Evolutionary conservation across 1,140 invertebrate species (phyloP).

Genomic region (Drosophila kanapiae): DNA sequence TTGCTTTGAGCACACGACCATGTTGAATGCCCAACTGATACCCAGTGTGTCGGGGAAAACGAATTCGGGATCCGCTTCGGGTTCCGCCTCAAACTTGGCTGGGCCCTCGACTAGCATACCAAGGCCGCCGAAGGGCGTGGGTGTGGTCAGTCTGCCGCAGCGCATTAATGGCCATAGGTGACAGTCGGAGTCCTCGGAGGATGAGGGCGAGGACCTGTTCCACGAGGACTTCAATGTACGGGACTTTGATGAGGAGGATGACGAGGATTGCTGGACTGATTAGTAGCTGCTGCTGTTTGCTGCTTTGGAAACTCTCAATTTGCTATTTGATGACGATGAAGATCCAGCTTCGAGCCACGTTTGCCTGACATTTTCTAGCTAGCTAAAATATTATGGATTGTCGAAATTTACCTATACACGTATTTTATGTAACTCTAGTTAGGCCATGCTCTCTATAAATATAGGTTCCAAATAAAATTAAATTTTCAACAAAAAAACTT

Average conservation of each 20-base stretch:
- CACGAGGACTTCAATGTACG: constrained; percentile 82
- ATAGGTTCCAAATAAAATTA: constrained; percentile 36
- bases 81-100: constrained; percentile 4
- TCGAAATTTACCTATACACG: constrained; percentile 37
- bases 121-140: constrained; percentile 72
- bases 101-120: constrained; percentile 75
- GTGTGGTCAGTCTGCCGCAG: constrained; percentile 69
- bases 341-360: constrained; percentile 35
- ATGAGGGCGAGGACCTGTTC: constrained; percentile 81
- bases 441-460: constrained; percentile 44
- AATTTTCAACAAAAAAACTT: constrained; percentile 10
- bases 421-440: constrained; percentile 49
- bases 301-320: constrained; percentile 24
- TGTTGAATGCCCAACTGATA: constrained; percentile 74
- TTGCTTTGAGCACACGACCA: constrained; percentile 76
- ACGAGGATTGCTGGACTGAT: constrained; percentile 82
- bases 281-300: constrained; percentile 37
- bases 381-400: constrained; percentile 25
- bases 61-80: constrained; percentile 13
- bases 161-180: constrained; percentile 74
- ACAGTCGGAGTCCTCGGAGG: constrained; percentile 83
- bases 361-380: constrained; percentile 53
- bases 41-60: constrained; percentile 76
- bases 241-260: constrained; percentile 71
- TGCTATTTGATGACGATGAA: constrained; percentile 15